These are phyloP conservation scores for Hyposoter dolosus DNA, from an alignment of 2,888 invertebrate species.

Conservation along the genomic window DNA sequence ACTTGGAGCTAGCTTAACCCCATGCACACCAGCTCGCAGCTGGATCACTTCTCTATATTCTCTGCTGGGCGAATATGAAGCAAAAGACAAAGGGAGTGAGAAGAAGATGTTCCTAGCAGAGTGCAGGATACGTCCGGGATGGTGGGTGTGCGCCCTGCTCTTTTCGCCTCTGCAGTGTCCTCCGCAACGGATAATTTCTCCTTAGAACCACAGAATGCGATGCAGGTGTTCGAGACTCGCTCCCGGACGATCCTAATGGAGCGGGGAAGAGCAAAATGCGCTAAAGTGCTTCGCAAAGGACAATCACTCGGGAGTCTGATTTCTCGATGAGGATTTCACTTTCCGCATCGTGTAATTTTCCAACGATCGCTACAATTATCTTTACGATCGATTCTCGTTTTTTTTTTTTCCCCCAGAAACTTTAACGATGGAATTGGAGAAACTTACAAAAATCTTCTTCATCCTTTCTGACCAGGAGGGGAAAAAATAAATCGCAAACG, in stretches of 20 bases:
- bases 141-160: conserved; percentile 11
- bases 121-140: background rate
- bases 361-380: background rate
- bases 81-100: background rate
- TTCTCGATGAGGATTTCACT: background rate
- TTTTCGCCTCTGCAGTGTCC: conserved; percentile 33
- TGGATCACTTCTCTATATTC: background rate
- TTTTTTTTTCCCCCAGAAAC: background rate
- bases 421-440: background rate
- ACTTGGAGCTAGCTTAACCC: conserved; percentile 19
- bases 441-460: background rate
- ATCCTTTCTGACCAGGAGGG: background rate
- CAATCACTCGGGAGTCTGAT: background rate
- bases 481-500: background rate
- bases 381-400: background rate
- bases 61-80: background rate
- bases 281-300: background rate
- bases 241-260: conserved; percentile 41
- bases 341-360: background rate
- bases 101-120: background rate
- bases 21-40: background rate
- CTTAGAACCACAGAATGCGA: conserved; percentile 12
- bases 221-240: conserved; percentile 49
- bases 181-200: conserved; percentile 41
- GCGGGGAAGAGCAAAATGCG: background rate